These are phyloP conservation scores for Atrichornis clamosus DNA, from an alignment of 2,113 vertebrate genomes.

Conservation along the genomic window DNA sequence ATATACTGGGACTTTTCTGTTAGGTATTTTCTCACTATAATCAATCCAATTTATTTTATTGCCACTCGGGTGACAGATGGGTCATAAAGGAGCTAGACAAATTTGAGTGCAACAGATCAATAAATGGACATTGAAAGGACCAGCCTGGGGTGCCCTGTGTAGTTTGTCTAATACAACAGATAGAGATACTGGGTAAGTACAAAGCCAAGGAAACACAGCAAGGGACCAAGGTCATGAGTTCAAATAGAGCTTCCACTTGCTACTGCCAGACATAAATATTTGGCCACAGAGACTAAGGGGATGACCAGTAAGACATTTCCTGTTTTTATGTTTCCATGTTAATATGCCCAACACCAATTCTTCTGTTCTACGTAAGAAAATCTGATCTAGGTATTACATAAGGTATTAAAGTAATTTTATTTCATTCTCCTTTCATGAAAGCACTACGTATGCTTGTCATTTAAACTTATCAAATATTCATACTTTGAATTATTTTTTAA, in stretches of 20 bases:
- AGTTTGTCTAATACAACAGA: background rate
- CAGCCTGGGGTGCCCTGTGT: background rate
- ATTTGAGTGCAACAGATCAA: background rate
- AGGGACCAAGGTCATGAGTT: background rate
- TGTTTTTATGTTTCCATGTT: background rate
- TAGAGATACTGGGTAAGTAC: background rate
- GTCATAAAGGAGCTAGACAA: background rate
- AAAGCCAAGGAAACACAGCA: background rate
- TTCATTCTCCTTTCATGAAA: background rate
- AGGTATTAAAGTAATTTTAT: background rate
- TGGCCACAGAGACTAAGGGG: background rate
- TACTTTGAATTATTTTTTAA: background rate
- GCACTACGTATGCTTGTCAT: background rate
- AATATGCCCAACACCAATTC: background rate
- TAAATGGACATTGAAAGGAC: background rate
- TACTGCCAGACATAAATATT: background rate
- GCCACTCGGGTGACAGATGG: background rate
- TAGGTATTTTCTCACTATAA: background rate
- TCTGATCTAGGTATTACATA: background rate
- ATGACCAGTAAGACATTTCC: background rate
- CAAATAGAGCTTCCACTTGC: background rate
- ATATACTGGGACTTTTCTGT: background rate
- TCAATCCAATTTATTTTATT: background rate
- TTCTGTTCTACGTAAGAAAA: background rate
- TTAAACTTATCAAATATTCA: background rate